These are phyloP conservation scores for Pocillopora verrucosa DNA, from an alignment of 64 coral and sea anemone genomes.

Conservation along the genomic window DNA sequence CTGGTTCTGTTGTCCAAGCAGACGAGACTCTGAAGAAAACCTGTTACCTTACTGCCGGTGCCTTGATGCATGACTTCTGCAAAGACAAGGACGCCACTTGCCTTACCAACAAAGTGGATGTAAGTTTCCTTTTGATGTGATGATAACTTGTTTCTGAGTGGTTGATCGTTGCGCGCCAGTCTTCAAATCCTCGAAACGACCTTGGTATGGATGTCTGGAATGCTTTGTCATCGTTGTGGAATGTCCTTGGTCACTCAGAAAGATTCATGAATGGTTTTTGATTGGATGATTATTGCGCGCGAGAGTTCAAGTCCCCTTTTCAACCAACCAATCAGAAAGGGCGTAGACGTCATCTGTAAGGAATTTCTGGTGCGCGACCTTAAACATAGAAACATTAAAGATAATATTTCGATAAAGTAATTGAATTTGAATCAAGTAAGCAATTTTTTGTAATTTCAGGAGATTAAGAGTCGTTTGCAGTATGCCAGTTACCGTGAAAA, in stretches of 20 bases:
- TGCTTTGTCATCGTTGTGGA: no score
- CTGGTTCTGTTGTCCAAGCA: not conserved
- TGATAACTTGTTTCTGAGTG: no score
- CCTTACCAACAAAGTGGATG: not conserved
- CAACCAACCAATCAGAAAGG: not conserved
- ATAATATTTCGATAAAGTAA: not conserved
- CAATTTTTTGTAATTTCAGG: not conserved
- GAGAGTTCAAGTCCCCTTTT: not conserved
- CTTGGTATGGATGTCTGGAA: no score
- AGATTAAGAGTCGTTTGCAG: slow-evolving; percentile 6
- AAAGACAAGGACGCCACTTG: not conserved
- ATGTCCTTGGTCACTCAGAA: not conserved
- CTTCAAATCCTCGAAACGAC: no score
- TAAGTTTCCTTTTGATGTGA: not conserved
- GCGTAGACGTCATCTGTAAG: not conserved
- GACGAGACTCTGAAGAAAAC: slow-evolving; percentile 21
- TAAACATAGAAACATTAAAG: not conserved
- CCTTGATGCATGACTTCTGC: slow-evolving; percentile 21
- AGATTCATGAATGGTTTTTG: not conserved
- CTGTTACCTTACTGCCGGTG: not conserved
- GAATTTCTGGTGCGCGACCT: not conserved
- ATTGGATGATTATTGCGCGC: not conserved
- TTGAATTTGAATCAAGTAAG: not conserved
- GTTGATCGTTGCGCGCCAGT: no score
- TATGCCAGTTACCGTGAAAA: not conserved